phyloP scores from a whole-genome alignment of 2,888 invertebrate genomes.

The Panopea generosa region DNA sequence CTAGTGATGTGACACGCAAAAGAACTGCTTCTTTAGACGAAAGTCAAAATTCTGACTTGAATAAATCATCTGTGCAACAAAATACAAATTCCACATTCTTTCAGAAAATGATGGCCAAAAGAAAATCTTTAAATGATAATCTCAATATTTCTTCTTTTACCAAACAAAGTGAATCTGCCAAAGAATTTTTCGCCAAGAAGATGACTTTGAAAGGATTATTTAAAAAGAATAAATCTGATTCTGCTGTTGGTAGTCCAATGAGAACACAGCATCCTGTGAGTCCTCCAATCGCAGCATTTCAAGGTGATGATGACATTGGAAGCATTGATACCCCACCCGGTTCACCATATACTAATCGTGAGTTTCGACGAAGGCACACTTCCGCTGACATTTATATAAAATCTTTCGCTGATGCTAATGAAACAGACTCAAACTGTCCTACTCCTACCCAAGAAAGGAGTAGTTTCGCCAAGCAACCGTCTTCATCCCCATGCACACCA shows the following conservation, averaged over 20 bases:
- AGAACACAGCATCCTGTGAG: slow-evolving; percentile 51
- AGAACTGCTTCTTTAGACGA: slow-evolving; percentile 36
- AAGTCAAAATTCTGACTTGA: slow-evolving; percentile 29
- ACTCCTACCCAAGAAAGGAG: slow-evolving; percentile 54
- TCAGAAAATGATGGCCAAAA: slow-evolving; percentile 73
- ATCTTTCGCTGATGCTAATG: slow-evolving; percentile 36
- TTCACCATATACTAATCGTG: slow-evolving; percentile 59
- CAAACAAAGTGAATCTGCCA: slow-evolving; percentile 63
- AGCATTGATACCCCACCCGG: slow-evolving; percentile 66
- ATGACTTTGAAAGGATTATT: slow-evolving; percentile 68
- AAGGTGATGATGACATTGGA: slow-evolving; percentile 65
- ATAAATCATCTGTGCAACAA: slow-evolving; percentile 18
- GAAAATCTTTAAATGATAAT: slow-evolving; percentile 70
- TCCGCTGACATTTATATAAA: slow-evolving; percentile 64
- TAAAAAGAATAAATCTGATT: slow-evolving; percentile 63
- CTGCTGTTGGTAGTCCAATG: slow-evolving; percentile 46
- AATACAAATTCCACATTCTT: slow-evolving; percentile 69
- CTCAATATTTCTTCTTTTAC: slow-evolving; percentile 39
- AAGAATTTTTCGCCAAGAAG: slow-evolving; percentile 64
- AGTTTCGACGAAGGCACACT: slow-evolving; percentile 66
- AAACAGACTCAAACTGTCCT: slow-evolving; percentile 52
- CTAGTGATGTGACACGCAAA: slow-evolving; percentile 27
- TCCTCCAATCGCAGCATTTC: slow-evolving; percentile 68
- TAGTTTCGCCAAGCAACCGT: slow-evolving; percentile 14
- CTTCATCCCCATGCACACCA: slow-evolving; percentile 55